phyloP scores from a whole-genome alignment of 2,888 invertebrate species.

The Taphrorychus bicolor region DNA sequence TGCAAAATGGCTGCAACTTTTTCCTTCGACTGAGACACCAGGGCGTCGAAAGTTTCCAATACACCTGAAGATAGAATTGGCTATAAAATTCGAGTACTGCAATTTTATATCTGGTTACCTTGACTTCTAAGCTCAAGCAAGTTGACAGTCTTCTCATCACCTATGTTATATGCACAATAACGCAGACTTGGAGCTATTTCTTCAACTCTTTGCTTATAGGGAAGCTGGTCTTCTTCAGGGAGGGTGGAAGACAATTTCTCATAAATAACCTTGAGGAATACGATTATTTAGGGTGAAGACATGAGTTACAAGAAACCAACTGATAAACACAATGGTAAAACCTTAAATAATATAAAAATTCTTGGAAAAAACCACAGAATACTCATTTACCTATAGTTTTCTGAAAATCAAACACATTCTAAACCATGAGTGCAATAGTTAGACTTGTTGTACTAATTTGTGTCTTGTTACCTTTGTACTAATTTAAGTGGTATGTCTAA shows the following conservation, averaged over 20 bases:
- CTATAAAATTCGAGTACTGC: neutral
- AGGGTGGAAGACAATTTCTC: conserved; percentile 87
- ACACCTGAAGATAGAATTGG: conserved; percentile 55
- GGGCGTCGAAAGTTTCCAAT: conserved; percentile 78
- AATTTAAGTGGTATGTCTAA: too few species aligned
- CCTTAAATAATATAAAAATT: too few species aligned
- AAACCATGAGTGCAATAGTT: too few species aligned
- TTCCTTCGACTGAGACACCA: conserved; percentile 86
- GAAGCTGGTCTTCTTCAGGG: conserved; percentile 79
- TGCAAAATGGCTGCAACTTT: conserved; percentile 80
- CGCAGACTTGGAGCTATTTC: conserved; percentile 91
- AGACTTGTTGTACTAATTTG: too few species aligned
- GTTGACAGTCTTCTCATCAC: conserved; percentile 87
- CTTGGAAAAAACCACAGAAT: too few species aligned
- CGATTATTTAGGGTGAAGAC: too few species aligned
- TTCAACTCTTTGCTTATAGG: conserved; percentile 84
- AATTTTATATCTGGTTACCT: conserved; percentile 59
- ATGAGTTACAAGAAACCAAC: too few species aligned
- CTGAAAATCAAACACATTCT: too few species aligned
- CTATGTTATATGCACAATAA: conserved; percentile 97
- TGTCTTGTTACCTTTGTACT: too few species aligned
- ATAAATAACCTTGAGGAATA: conserved; percentile 77
- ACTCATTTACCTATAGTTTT: too few species aligned
- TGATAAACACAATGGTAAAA: too few species aligned
- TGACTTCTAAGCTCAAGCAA: conserved; percentile 87